Conservation (phyloP, 30 jellyfish, hydroid and myxozoan genomes). For the Mastigias papua region DNA sequence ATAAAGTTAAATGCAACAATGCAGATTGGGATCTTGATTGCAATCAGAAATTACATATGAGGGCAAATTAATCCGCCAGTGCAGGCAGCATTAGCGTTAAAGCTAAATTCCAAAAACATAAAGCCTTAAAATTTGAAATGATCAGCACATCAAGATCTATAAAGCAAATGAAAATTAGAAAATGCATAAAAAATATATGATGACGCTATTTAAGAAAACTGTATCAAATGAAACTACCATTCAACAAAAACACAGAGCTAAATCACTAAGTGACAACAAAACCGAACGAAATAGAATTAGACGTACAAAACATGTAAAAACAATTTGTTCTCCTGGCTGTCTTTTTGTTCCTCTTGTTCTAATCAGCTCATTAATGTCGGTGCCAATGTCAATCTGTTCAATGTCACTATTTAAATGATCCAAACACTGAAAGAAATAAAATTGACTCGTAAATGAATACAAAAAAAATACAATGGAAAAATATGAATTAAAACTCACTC, state of each 20-base stretch:
- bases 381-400: constrained; percentile 36
- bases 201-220: too few species aligned
- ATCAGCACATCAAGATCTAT: too few species aligned
- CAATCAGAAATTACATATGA: too few species aligned
- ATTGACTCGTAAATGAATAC: neutral
- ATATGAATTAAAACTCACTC: neutral
- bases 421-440: constrained; percentile 55
- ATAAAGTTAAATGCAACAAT: too few species aligned
- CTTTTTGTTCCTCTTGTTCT: constrained; percentile 75
- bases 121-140: too few species aligned
- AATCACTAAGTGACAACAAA: neutral
- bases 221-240: too few species aligned
- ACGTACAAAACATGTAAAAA: constrained; percentile 87
- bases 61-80: too few species aligned
- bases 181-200: too few species aligned
- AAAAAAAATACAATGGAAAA: neutral
- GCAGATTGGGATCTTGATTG: too few species aligned
- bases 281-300: neutral
- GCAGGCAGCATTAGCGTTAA: too few species aligned
- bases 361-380: constrained; percentile 73
- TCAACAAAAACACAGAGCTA: neutral
- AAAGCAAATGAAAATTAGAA: too few species aligned
- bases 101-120: too few species aligned
- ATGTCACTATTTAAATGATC: constrained; percentile 27
- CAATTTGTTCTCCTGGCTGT: constrained; percentile 87